Evolutionary conservation across 2,888 invertebrate genomes (phyloP).

Genomic region (Antheraea assamensis): DNA sequence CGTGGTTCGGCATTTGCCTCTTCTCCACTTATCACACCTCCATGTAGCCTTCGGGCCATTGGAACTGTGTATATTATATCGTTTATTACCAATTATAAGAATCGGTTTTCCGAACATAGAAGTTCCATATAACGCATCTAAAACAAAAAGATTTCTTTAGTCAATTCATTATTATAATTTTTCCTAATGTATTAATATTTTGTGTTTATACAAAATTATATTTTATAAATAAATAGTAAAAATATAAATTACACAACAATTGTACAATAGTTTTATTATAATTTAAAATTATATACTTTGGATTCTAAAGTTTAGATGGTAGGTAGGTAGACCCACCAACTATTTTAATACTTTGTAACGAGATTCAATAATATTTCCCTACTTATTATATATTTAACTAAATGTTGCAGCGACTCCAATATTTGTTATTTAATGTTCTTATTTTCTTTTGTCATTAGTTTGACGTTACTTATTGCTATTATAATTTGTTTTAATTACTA

Average conservation of each 20-base stretch:
- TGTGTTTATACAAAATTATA: not conserved
- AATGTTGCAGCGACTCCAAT: too few relatives aligned
- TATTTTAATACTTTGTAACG: too few relatives aligned
- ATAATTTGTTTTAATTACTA: too few relatives aligned
- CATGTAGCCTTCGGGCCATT: conserved; percentile 23
- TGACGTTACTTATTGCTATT: too few relatives aligned
- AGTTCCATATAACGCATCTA: conserved; percentile 22
- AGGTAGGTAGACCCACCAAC: too few relatives aligned
- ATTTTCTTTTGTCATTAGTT: too few relatives aligned
- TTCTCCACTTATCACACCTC: conserved; percentile 30
- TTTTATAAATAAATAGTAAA: not conserved
- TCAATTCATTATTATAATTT: not conserved
- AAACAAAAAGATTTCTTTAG: not conserved
- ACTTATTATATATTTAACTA: too few relatives aligned
- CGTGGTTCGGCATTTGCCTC: conserved; percentile 25
- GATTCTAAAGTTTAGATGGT: too few relatives aligned
- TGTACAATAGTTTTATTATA: not conserved
- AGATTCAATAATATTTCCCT: too few relatives aligned
- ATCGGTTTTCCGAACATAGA: conserved; percentile 32
- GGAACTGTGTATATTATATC: conserved; percentile 27
- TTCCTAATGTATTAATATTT: not conserved
- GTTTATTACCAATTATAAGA: conserved; percentile 24
- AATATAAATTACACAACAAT: not conserved
- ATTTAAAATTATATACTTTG: not conserved
- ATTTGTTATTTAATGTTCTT: too few relatives aligned